Base-by-base conservation (phyloP, 2,797 vertebrate genomes). In the Cryptoprocta ferox region DNA sequence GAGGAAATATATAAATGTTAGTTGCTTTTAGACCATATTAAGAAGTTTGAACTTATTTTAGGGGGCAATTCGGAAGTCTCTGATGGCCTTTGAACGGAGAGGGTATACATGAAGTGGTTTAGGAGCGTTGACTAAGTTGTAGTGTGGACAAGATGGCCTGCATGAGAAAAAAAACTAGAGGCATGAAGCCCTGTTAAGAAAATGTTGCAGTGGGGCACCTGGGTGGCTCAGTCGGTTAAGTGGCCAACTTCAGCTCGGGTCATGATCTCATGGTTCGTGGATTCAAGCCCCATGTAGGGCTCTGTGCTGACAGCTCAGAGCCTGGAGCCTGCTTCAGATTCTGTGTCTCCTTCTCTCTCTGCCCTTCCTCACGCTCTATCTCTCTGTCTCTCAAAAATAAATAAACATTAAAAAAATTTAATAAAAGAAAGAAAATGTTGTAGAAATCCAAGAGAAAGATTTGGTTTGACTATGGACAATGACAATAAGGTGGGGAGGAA, bases 381-480 rank as follows among this genome's bases (percentile, higher is more conserved):
- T 45, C 42, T 45, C 42, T 6, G 42, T 45, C 42, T 45, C 42
- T 45, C 42, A 45, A 45, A 45, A 10, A 45, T 45, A 45, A 45
- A 45, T 45, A 45, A 45, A 45, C 42, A 45, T 45, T 45, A 45
- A 45, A 45, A 42, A 45, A 45, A 8, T 45, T 45, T 45, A 45
- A 45, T 45, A 45, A 45, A 45, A 45, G 9, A 45, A 68, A 53
- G 42, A 68, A 21, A 85, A 65, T 81, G 45, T 35, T 75, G 11
- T 45, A 85, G 63, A 82, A 93, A 91, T 94, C 42, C 16, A 92
- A 26, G 32, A 71, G 37, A 76, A 97, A 91, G 56, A 85, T 84
- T 13, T 85, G 39, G n/a, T 19, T 84, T 81, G 50, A 92, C 37
- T 87, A 79, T 90, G 94, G 30, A 21, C 48, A 71, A 48, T 78